Conservation (phyloP, 2,113 vertebrate genomes). For the Lycocorax pyrrhopterus region DNA sequence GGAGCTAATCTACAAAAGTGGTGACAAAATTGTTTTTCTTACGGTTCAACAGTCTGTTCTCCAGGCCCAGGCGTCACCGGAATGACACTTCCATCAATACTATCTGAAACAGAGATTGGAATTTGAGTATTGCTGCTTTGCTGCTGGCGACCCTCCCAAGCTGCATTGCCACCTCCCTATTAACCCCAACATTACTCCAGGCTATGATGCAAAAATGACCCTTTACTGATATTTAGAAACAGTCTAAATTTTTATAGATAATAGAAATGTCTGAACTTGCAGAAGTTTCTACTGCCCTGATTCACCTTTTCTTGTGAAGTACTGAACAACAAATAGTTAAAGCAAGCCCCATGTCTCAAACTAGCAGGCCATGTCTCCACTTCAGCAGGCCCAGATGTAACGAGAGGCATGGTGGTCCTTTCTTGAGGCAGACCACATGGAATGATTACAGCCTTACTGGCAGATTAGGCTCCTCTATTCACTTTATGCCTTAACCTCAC, state of each 20-base stretch:
- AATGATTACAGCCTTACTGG: neutral
- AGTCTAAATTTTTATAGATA: neutral
- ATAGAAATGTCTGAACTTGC: neutral
- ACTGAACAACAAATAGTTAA: neutral
- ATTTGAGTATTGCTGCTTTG: neutral
- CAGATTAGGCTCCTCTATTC: neutral
- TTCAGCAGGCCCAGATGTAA: neutral
- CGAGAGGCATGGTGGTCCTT: neutral
- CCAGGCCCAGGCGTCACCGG: slow-evolving; percentile 73
- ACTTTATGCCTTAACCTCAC: neutral
- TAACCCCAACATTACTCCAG: neutral
- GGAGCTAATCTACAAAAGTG: neutral
- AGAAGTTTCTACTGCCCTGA: neutral
- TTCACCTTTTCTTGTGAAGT: neutral
- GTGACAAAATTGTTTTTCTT: slow-evolving; percentile 64
- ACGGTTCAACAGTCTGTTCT: slow-evolving; percentile 85
- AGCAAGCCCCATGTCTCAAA: neutral
- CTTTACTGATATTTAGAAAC: neutral
- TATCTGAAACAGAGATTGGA: slow-evolving; percentile 72
- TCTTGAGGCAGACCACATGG: neutral
- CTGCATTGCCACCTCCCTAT: neutral
- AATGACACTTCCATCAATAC: slow-evolving; percentile 71
- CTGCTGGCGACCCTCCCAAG: neutral
- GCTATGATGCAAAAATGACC: neutral
- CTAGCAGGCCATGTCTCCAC: too few relatives aligned